A percentile compares a stretch with the other conserved stretches of the same genome.
Conservation (phyloP, 2,113 vertebrate genomes). For the Dipodomys ordii region DNA sequence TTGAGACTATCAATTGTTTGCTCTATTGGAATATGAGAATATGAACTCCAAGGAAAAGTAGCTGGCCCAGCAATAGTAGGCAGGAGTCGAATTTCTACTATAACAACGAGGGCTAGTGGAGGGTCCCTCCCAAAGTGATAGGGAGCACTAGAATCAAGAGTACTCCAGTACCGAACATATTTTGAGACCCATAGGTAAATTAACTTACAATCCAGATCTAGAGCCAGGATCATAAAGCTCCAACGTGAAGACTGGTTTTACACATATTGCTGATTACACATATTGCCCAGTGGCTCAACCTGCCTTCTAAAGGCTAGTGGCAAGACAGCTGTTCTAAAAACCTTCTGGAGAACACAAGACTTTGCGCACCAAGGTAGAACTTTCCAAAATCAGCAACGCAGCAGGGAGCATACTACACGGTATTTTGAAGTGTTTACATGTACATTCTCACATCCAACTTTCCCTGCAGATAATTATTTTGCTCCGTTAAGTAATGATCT, state of each 20-base stretch:
- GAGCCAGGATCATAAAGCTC: neutral
- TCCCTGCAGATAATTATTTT: neutral
- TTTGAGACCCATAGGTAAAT: neutral
- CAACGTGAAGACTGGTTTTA: too few species aligned
- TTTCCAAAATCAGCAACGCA: conserved; percentile 48
- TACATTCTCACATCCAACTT: neutral
- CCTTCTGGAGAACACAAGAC: neutral
- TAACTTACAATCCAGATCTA: neutral
- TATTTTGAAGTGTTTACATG: neutral
- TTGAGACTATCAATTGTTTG: neutral
- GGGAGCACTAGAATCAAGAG: neutral
- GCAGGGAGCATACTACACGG: neutral
- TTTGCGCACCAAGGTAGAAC: neutral
- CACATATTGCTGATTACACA: too few species aligned
- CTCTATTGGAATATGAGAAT: neutral
- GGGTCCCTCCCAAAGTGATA: neutral
- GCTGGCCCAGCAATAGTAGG: neutral
- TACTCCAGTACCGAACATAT: neutral
- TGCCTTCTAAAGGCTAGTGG: too few species aligned
- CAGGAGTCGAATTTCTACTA: neutral
- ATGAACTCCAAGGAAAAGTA: neutral
- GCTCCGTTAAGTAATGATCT: neutral
- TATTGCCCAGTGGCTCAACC: too few species aligned
- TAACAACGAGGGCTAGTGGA: neutral
- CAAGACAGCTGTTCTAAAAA: neutral